Evolutionary conservation across 2,113 vertebrate species (phyloP), one percentile per base, ranked within the genome.

Genomic region (Saimiri boliviensis): DNA sequence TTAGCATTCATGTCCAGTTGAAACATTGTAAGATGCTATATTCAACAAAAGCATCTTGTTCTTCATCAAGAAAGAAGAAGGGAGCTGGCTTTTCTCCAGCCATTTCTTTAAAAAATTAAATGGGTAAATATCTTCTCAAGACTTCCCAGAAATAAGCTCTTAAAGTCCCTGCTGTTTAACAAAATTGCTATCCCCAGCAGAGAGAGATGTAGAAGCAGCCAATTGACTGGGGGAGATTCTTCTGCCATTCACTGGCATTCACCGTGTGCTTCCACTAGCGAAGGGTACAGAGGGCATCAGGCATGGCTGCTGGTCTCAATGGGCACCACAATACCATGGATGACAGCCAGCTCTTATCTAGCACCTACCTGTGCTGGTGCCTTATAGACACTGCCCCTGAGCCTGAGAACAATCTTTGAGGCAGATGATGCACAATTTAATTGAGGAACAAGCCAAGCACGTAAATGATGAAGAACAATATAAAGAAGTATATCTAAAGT

Each of bases 51-150:
- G 40, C 79, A 94, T 52, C 10, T 2, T 0, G 32, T 91, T 84
- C 8, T 97, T 97, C 92, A 12, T 60, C 80, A 93, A 10, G 56
- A 88, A 94, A 97, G 45, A 60, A 40, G 32, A 40, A 96, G 71
- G 81, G 45, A 93, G 20, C 25, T 85, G 76, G 54, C 68, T 76
- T 90, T 93, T 70, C 77, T 83, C 92, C 63, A 91, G n/a, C 7
- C 21, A 47, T 54, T 76, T 92, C 54, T 87, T 17, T 6, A 80
- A 76, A 89, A 54, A 71, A 68, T 86, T 30, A 60, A 83, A 73
- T 40, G 13, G 49, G 37, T 68, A 86, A 68, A 40, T 96, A 49
- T 52, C 45, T 68, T 49, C 66, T 66, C 86, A 58, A n/a, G 23
- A 35, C 8, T 4, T 68, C 14, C 49, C 45, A 92, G 87, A 56